Evolutionary conservation across 2,797 vertebrate species (phyloP), one percentile per base, ranked within the genome.

Genomic region (Ambastaia sidthimunki): DNA sequence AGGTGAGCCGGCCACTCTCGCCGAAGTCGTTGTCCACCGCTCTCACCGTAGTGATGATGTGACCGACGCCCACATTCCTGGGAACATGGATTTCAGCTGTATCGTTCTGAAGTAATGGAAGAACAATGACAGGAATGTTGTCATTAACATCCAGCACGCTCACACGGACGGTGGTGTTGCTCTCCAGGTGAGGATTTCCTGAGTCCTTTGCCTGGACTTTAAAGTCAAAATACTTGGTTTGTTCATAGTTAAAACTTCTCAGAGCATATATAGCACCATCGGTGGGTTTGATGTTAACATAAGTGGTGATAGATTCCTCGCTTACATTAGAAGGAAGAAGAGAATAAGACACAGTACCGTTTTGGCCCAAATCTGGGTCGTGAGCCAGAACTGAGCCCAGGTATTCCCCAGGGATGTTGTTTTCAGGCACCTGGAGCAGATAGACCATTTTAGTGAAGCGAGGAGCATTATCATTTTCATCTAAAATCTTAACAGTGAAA

Each of bases 331-430:
- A 97, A 0, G 97, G 96, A 68, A 99, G 71, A 71, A 99, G 98
- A 80, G 96, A 98, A 71, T 99, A 99, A 71, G 97, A 99, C 19
- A 99, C 98, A 0, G 96, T 98, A 76, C 98, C 98, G 50, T 99
- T 99, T 85, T 98, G 96, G 16, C 98, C 98, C 50, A 99, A 92
- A 76, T 99, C 98, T 0, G 97, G 97, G 74, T 99, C 98, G 76
- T 98, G 96, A 70, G 98, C 98, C 76, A 98, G 89, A 78, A 99
- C 98, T 0, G 97, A 98, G 25, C 98, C 98, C 41, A 99, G 89
- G 81, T 97, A 99, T 84, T 99, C 98, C 3, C 98, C 98, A 0
- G 98, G 98, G 84, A 99, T 99, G 86, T 99, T 99, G 88, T 99
- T 99, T 88, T 99, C 98, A 0, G 96, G 96, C 63, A 98, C 97